Percentiles rank a stretch among this genome's conserved stretches.
These are phyloP conservation scores for Nesogale talazaci DNA, from an alignment of 2,113 vertebrate genomes.

Conservation along the genomic window DNA sequence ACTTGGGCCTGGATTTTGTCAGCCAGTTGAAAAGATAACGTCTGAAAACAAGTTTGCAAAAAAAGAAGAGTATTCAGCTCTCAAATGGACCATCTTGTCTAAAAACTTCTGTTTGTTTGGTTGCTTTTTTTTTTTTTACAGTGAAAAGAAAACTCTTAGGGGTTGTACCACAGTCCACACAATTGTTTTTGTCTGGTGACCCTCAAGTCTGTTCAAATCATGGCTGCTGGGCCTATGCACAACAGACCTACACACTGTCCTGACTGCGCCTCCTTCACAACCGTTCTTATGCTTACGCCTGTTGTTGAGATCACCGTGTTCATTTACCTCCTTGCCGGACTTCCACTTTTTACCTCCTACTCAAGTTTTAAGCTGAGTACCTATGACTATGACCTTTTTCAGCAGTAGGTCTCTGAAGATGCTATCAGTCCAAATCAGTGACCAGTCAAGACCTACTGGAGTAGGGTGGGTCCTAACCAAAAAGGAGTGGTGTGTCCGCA, in stretches of 20 bases:
- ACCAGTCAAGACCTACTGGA: not conserved
- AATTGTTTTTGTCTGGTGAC: no score
- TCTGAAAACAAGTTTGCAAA: slow-evolving; percentile 87
- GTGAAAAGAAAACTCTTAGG: not conserved
- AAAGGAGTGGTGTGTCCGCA: not conserved
- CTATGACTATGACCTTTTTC: not conserved
- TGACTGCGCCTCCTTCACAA: no score
- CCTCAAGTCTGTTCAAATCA: not conserved
- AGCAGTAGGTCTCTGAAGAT: not conserved
- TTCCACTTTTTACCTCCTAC: no score
- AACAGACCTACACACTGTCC: no score
- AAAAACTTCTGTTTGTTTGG: not conserved
- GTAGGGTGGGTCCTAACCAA: not conserved
- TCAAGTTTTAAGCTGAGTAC: not conserved
- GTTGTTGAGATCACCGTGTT: no score
- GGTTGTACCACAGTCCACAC: not conserved
- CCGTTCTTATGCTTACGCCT: no score
- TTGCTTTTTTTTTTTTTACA: not conserved
- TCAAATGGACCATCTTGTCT: not conserved
- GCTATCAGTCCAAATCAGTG: not conserved
- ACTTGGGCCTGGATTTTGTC: slow-evolving; percentile 92
- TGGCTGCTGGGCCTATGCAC: no score
- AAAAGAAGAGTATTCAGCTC: slow-evolving; percentile 16
- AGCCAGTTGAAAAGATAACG: slow-evolving; percentile 94
- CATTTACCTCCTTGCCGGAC: no score